Evolutionary conservation across 2,797 vertebrate species (phyloP), one percentile per base, ranked within the genome.

Genomic region (Mus minutoides): DNA sequence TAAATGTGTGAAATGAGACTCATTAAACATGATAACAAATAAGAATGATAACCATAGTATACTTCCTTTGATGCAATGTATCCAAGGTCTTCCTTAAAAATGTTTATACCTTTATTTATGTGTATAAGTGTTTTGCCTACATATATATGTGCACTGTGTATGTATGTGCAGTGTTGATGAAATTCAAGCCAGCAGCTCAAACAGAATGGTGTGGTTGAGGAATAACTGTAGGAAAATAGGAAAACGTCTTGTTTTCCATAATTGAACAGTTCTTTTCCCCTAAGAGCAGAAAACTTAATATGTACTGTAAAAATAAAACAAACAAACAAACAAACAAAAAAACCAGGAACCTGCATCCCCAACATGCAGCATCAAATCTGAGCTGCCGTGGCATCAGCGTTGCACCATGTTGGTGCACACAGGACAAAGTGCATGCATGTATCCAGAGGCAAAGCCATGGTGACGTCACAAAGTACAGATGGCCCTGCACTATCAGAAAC

Each of bases 341-440:
- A 58, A 21, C 19, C 54, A 76, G 17, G 34, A 34, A 8, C 6
- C 3, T 37, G 3, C 7, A 16, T 11, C 29, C 13, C 40, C 46
- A 17, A 46, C 4, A 1, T 1, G 8, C 3, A 76, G 73, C 40
- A 31, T 49, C 71, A 62, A 26, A n/a, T 49, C 29, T 1, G 37
- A 49, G 22, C 40, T 6, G 0, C 0, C 1, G 54, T 16, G 54
- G 1, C 7, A 2, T 29, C 19, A 13, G 54, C 9, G 2, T 12
- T 22, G 17, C 3, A 5, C 31, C 2, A 1, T 10, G 29, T 6
- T 8, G 31, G 10, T 3, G 11, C 56, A 26, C 54, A 26, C 37
- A 62, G 17, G 3, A 5, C 10, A 4, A 31, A 5, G 19, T 34
- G 54, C 24, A 40, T 2, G 37, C 10, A 2, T 12, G 1, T 13